A percentile compares a stretch with the other conserved stretches of the same genome.
Conservation (phyloP, 2,113 vertebrate species). For the Etia nguti region DNA sequence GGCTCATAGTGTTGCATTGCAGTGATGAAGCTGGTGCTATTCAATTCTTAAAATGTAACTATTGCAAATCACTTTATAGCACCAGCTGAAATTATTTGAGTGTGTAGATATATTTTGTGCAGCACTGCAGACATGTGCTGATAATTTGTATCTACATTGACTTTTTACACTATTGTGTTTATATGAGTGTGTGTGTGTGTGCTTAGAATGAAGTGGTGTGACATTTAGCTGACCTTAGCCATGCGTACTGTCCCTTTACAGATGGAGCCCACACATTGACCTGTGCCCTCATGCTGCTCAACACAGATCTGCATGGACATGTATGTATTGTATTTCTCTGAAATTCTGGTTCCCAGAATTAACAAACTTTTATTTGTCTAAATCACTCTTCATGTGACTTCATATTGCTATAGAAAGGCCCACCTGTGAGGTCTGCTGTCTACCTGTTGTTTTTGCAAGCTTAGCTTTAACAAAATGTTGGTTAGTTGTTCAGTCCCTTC, state of each 20-base stretch:
- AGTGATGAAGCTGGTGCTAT: not conserved
- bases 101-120: not conserved
- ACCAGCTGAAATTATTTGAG: not conserved
- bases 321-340: constrained; percentile 55
- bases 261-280: constrained; percentile 78
- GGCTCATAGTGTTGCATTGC: not conserved
- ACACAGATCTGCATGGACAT: constrained; percentile 78
- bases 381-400: not conserved
- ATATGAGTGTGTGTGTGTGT: not conserved
- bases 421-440: not conserved
- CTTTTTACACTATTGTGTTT: no score
- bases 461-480: not conserved
- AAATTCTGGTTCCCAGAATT: not conserved
- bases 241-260: constrained; percentile 37
- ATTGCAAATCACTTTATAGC: not conserved
- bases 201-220: not conserved
- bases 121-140: not conserved
- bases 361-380: not conserved
- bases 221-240: not conserved
- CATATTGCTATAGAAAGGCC: not conserved
- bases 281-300: constrained; percentile 79
- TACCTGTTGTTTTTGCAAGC: not conserved
- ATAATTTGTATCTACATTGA: not conserved
- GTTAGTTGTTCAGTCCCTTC: not conserved
- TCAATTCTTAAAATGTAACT: not conserved